phyloP scores from a whole-genome alignment of 2,888 invertebrate genomes.

The Clusia tigrina region DNA sequence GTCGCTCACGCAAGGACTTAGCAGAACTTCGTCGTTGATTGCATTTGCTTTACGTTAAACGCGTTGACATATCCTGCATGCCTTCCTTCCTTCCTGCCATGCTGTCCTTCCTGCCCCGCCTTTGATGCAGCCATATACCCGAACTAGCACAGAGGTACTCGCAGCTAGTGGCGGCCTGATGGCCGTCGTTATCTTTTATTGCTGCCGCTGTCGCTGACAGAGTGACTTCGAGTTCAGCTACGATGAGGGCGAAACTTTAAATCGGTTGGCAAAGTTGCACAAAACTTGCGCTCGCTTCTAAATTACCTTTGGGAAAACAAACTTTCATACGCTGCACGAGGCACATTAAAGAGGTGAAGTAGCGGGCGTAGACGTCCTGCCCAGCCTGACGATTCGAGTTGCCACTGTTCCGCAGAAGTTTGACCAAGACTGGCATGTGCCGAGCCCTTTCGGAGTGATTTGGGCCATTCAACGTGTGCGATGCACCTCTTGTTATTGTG shows the following conservation, averaged over 20 bases:
- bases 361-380: too few species aligned
- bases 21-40: neutral
- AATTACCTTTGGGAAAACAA: slow-evolving; percentile 13
- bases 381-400: too few species aligned
- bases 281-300: slow-evolving; percentile 13
- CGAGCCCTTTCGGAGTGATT: too few species aligned
- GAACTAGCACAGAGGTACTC: too few species aligned
- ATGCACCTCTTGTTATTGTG: too few species aligned
- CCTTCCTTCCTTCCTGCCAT: too few species aligned
- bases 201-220: slow-evolving; percentile 5
- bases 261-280: slow-evolving; percentile 22
- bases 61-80: neutral
- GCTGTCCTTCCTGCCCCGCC: too few species aligned
- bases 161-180: neutral
- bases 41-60: neutral
- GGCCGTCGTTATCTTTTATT: neutral
- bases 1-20: neutral
- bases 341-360: too few species aligned
- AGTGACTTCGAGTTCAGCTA: neutral
- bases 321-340: slow-evolving; percentile 8
- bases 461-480: too few species aligned
- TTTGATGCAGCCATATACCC: neutral
- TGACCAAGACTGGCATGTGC: too few species aligned
- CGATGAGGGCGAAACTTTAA: slow-evolving; percentile 11
- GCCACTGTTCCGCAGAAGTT: too few species aligned